Base-by-base conservation (phyloP, 2,113 vertebrate genomes). In the Strigops habroptila region DNA sequence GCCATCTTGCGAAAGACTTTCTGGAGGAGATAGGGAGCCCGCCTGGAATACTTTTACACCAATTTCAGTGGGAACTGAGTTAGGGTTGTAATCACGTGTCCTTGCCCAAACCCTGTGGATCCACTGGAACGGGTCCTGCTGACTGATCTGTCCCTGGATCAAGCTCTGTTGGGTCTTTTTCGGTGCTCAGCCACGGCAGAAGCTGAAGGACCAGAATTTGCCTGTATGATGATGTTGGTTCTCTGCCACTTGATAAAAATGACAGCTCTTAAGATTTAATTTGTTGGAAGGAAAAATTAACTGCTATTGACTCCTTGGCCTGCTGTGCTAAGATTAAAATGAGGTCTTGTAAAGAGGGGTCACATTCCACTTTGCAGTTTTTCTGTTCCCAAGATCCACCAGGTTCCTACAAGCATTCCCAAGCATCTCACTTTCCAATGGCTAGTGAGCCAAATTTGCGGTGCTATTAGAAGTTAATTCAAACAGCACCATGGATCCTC, bases 231-330 rank as follows among this genome's bases (percentile, higher is more conserved):
- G 28, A 39, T 49, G 39, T 37, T 39, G 41, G 22, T 70, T 74
- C 35, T 71, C 59, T 90, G 46, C 18, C 0, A 1, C 31, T 80
- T 73, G 44, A 52, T 16, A 70, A 78, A 83, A 91, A 86, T 46
- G 78, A 57, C 69, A 84, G 60, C 15, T 80, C 18, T 73, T 52
- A 63, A 59, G 57, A 78, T 95, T 88, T 82, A 87, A 91, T 92
- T 91, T 91, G 33, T 82, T 73, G 33, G 52, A 49, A 55, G 33
- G 46, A 87, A 28, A 28, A 67, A 92, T 89, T 82, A 92, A 53
- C 69, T 89, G 73, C 35, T 80, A 19, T 82, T 87, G n/a, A 51
- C 59, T 73, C 51, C 37, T 64, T 70, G 53, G 11, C 41, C 67
- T 73, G 23, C 18, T 33, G 19, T 62, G 67, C 16, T 74, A 41